phyloP scores from a whole-genome alignment of 2,113 vertebrate genomes.

The Pelobates fuscus region DNA sequence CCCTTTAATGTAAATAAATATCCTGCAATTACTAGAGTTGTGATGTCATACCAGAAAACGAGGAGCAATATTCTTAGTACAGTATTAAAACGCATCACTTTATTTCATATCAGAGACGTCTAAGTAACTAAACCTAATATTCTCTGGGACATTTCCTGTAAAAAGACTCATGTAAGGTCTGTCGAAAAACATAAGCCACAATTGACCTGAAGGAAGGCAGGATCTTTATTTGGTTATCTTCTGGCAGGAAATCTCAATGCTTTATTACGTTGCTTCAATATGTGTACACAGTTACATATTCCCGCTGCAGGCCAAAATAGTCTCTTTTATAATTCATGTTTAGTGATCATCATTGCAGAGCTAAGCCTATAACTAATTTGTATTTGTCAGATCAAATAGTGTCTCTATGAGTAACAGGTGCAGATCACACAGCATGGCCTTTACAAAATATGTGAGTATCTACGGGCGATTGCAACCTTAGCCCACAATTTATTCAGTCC shows the following conservation, averaged over 20 bases:
- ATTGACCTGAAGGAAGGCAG: constrained; percentile 50
- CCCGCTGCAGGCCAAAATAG: constrained; percentile 49
- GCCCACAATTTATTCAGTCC: neutral
- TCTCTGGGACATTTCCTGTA: neutral
- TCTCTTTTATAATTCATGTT: constrained; percentile 41
- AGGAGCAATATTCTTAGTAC: too few relatives aligned
- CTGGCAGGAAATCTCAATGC: constrained; percentile 50
- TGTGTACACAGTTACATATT: constrained; percentile 51
- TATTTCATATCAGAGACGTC: too few relatives aligned
- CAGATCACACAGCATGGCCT: neutral
- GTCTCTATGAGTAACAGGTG: constrained; percentile 18
- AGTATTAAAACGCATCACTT: too few relatives aligned
- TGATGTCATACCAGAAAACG: too few relatives aligned
- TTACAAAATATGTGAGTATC: neutral
- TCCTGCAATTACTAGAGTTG: too few relatives aligned
- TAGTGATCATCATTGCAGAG: constrained; percentile 44
- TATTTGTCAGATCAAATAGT: constrained; percentile 37
- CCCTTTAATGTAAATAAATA: too few relatives aligned
- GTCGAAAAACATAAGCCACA: constrained; percentile 42
- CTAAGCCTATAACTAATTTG: constrained; percentile 30
- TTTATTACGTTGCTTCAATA: constrained; percentile 40
- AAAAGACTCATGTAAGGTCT: neutral
- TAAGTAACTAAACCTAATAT: neutral
- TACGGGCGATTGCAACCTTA: neutral
- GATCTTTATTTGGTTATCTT: constrained; percentile 43